phyloP scores from a whole-genome alignment of 1,140 invertebrate species.

The Plectrocnemia conspersa region DNA sequence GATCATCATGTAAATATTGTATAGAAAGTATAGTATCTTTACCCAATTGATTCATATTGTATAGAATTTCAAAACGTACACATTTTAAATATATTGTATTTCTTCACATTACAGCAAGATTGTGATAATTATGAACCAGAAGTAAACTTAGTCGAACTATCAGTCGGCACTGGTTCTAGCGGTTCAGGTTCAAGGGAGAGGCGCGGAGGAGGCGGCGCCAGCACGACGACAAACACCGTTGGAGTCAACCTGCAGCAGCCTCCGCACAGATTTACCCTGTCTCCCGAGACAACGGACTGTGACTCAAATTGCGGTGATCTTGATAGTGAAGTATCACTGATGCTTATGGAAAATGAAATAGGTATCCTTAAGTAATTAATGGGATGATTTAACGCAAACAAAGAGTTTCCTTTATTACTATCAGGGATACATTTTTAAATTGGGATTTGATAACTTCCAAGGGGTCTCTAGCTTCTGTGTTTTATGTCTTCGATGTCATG shows the following conservation, averaged over 20 bases:
- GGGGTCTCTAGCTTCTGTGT: neutral
- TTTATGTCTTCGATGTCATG: neutral
- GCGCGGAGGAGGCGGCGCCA: slow-evolving; percentile 3
- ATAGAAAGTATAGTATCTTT: too few species aligned
- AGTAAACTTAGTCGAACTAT: slow-evolving; percentile 60
- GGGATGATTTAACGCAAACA: neutral
- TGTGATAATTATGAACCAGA: slow-evolving; percentile 54
- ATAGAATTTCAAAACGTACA: too few species aligned
- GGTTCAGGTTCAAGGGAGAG: slow-evolving; percentile 50
- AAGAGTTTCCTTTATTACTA: too few species aligned
- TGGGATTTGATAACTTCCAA: neutral
- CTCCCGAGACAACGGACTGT: slow-evolving; percentile 93
- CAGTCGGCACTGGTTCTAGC: slow-evolving; percentile 62
- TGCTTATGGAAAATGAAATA: slow-evolving; percentile 66
- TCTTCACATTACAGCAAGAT: slow-evolving; percentile 41
- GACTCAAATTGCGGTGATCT: slow-evolving; percentile 82
- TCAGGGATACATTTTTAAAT: neutral
- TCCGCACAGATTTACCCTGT: slow-evolving; percentile 67
- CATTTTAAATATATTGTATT: too few species aligned
- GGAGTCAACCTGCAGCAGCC: slow-evolving; percentile 11
- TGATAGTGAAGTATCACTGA: slow-evolving; percentile 73
- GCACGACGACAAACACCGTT: neutral
- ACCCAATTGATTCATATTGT: too few species aligned
- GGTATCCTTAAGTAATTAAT: slow-evolving; percentile 31
- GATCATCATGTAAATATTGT: too few species aligned